Conservation (phyloP, 2,113 vertebrate genomes). For the Carlito syrichta region DNA sequence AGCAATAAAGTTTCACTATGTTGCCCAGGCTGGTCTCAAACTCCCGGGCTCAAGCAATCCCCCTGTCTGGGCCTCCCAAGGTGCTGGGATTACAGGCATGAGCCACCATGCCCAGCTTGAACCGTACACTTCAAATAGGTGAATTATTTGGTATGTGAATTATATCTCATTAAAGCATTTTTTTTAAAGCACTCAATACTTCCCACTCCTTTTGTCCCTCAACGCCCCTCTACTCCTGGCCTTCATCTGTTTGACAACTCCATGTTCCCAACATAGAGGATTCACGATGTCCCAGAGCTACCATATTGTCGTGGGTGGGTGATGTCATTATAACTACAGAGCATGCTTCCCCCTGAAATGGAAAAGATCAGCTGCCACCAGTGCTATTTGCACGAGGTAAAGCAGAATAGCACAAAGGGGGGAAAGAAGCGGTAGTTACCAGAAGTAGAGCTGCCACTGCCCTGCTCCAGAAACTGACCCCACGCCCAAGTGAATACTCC, state of each 20-base stretch:
- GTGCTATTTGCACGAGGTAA: accelerated
- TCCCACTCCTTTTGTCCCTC: background rate
- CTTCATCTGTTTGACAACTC: no score
- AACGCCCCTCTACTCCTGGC: accelerated
- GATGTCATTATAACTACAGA: no score
- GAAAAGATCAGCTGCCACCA: no score
- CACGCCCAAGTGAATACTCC: no score
- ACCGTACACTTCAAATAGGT: accelerated
- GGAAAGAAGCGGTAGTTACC: background rate
- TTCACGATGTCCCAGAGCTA: accelerated
- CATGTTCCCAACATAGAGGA: background rate
- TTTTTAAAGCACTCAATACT: background rate
- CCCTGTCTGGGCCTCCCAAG: background rate
- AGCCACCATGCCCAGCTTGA: background rate
- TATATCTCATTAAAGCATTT: background rate
- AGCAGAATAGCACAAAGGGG: accelerated
- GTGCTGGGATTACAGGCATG: background rate
- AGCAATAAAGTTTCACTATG: background rate
- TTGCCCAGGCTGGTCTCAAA: background rate
- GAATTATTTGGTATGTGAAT: accelerated
- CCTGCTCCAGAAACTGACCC: background rate
- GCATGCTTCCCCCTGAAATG: accelerated
- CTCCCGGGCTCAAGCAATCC: background rate
- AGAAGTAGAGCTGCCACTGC: accelerated
- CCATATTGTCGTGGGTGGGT: accelerated